Evolutionary conservation across 2,797 vertebrate genomes (phyloP).

Genomic region (Nyctibius grandis): DNA sequence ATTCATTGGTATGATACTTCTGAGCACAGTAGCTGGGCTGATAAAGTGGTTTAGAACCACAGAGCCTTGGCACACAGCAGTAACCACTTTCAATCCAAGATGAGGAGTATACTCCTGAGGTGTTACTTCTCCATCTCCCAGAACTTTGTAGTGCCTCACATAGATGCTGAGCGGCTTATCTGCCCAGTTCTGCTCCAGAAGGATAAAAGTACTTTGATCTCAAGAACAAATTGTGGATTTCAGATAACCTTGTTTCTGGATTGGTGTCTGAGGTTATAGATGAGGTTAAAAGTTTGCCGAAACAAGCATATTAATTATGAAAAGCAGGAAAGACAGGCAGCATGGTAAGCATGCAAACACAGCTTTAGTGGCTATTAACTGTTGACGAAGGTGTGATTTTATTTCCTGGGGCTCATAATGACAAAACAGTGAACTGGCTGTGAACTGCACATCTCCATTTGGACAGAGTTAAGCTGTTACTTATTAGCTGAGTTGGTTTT

Average conservation of each 20-base stretch:
- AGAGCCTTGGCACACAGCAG: neutral
- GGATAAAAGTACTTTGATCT: neutral
- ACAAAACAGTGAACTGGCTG: neutral
- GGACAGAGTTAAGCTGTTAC: neutral
- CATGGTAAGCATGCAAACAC: neutral
- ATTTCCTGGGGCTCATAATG: neutral
- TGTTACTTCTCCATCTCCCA: neutral
- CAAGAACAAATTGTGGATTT: neutral
- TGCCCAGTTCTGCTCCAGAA: neutral
- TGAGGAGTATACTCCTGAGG: neutral
- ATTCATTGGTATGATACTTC: neutral
- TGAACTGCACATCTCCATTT: neutral
- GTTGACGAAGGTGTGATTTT: neutral
- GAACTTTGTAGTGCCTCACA: neutral
- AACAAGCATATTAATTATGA: neutral
- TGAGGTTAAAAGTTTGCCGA: neutral
- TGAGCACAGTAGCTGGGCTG: neutral
- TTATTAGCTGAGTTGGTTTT: neutral
- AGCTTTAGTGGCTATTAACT: neutral
- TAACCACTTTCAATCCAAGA: neutral
- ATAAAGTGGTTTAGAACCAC: neutral
- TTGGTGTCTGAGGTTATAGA: neutral
- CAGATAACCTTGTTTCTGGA: neutral
- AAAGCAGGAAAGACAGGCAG: neutral
- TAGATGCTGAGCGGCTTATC: neutral